These are phyloP conservation scores for Rhinogobius similis DNA, from an alignment of 2,113 vertebrate genomes.

Conservation along the genomic window DNA sequence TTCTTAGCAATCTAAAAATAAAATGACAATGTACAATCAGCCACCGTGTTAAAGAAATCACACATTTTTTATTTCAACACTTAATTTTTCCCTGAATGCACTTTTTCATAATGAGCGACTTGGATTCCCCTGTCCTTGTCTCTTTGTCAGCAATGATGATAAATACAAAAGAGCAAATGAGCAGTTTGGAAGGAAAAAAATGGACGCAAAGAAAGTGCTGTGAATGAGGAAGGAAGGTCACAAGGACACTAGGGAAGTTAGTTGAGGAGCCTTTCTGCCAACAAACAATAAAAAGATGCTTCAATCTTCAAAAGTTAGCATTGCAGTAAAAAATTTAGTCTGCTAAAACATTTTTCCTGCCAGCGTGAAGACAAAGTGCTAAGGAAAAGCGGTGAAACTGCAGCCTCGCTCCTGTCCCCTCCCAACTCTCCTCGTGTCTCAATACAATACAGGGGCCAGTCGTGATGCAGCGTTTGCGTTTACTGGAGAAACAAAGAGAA, in stretches of 20 bases:
- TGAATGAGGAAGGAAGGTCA: not conserved
- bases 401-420: conserved; percentile 30
- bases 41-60: conserved; percentile 21
- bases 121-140: conserved; percentile 40
- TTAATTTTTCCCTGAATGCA: conserved; percentile 51
- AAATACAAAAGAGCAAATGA: conserved; percentile 44
- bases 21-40: not conserved
- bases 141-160: conserved; percentile 48
- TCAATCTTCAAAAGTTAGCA: conserved; percentile 49
- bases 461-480: conserved; percentile 55
- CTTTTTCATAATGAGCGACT: conserved; percentile 38
- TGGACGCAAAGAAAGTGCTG: conserved; percentile 1
- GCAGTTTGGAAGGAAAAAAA: conserved; percentile 23
- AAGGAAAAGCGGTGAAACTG: conserved; percentile 48
- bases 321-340: conserved; percentile 57
- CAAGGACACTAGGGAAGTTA: not conserved
- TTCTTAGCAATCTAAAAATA: not conserved
- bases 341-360: conserved; percentile 55
- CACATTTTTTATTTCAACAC: conserved; percentile 46
- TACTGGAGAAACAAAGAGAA: conserved; percentile 30
- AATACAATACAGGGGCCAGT: conserved; percentile 23
- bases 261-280: conserved; percentile 39
- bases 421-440: conserved; percentile 21
- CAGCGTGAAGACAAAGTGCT: conserved; percentile 56
- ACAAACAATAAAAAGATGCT: conserved; percentile 56